Conservation (phyloP, 2,113 vertebrate genomes). For the Syngnathoides biaculeatus region DNA sequence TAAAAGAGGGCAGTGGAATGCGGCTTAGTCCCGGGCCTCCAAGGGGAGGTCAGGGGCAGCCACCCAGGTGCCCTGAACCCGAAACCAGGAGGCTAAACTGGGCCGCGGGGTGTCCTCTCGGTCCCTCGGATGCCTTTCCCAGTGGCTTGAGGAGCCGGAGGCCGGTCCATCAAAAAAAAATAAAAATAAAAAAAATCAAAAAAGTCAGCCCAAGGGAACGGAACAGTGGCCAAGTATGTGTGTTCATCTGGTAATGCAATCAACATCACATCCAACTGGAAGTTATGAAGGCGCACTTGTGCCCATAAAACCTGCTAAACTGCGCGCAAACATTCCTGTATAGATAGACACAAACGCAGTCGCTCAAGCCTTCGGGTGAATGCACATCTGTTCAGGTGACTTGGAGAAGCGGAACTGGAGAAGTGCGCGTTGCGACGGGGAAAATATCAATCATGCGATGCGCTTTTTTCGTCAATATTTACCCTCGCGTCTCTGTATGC, state of each 20-base stretch:
- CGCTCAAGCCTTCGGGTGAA: slow-evolving; percentile 57
- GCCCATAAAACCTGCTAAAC: slow-evolving; percentile 42
- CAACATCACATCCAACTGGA: slow-evolving; percentile 50
- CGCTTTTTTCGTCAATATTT: slow-evolving; percentile 6
- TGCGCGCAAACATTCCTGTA: slow-evolving; percentile 20
- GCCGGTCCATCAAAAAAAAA: slow-evolving; percentile 39
- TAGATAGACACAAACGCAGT: slow-evolving; percentile 21
- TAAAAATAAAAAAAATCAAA: not conserved
- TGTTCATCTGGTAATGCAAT: slow-evolving; percentile 64
- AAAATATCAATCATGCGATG: slow-evolving; percentile 37
- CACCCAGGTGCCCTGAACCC: slow-evolving; percentile 62
- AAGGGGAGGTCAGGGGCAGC: slow-evolving; percentile 31
- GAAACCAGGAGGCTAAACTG: slow-evolving; percentile 55
- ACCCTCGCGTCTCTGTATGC: not conserved
- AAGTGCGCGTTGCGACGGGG: slow-evolving; percentile 53
- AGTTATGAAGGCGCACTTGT: slow-evolving; percentile 29
- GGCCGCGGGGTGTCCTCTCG: slow-evolving; percentile 36
- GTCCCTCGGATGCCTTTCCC: slow-evolving; percentile 43
- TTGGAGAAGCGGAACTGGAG: slow-evolving; percentile 50
- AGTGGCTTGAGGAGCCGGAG: slow-evolving; percentile 34
- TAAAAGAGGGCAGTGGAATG: slow-evolving; percentile 2
- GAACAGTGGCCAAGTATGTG: slow-evolving; percentile 61
- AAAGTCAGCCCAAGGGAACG: slow-evolving; percentile 42
- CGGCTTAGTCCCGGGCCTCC: slow-evolving; percentile 5
- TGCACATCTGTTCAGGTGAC: slow-evolving; percentile 63